A percentile compares a stretch with the other conserved stretches of the same genome.
Evolutionary conservation across 2,797 vertebrate genomes (phyloP).

Genomic region (Mionectes olivaceus): DNA sequence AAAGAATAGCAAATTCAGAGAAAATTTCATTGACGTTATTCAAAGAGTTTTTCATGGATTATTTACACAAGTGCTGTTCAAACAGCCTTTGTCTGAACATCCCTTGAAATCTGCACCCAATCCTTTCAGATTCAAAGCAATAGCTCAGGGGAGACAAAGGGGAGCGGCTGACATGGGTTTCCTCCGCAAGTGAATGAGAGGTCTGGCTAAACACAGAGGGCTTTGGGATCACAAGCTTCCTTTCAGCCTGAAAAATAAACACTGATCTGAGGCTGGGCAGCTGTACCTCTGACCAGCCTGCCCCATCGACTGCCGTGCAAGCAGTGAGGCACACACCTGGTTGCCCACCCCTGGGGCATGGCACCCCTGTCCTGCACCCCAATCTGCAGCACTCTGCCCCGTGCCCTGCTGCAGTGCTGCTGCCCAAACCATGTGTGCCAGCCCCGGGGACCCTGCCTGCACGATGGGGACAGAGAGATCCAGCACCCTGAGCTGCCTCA

Average conservation of each 20-base stretch:
- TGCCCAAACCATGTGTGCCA: fast-evolving
- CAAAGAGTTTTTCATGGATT: constrained; percentile 61
- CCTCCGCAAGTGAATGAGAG: constrained; percentile 49
- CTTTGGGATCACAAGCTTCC: constrained; percentile 46
- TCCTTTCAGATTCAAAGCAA: constrained; percentile 67
- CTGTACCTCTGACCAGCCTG: neutral
- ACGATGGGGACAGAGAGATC: fast-evolving
- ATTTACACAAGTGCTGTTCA: constrained; percentile 61
- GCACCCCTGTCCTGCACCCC: neutral
- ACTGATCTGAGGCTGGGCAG: constrained; percentile 29
- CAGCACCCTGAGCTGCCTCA: neutral
- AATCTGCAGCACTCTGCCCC: neutral
- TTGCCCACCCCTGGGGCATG: neutral
- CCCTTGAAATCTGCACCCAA: constrained; percentile 58
- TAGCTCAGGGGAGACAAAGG: constrained; percentile 66
- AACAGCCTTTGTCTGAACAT: constrained; percentile 54
- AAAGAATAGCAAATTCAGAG: constrained; percentile 54
- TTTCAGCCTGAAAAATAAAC: constrained; percentile 65
- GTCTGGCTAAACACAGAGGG: constrained; percentile 51
- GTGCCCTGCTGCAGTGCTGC: neutral
- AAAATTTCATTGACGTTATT: constrained; percentile 61
- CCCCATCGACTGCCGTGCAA: fast-evolving
- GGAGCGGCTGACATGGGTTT: constrained; percentile 46
- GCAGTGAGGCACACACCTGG: neutral
- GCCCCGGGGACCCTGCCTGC: neutral